Conservation (phyloP, 2,113 vertebrate genomes). For the Pseudolaguvia tuberculata region DNA sequence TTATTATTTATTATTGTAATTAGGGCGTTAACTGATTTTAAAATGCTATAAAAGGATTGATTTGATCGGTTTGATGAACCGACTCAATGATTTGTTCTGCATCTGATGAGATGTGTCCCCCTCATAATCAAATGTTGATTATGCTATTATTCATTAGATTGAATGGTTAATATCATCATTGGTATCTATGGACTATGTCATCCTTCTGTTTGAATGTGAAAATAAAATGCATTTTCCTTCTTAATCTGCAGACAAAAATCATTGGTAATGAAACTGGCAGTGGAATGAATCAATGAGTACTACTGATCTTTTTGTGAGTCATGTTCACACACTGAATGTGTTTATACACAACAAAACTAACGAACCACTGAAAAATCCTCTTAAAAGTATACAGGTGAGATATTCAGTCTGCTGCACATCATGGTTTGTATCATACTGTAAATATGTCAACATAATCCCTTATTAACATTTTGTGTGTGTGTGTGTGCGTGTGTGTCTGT, state of each 20-base stretch:
- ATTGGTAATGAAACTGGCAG: neutral
- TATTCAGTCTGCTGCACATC: neutral
- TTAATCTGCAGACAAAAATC: neutral
- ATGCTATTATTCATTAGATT: neutral
- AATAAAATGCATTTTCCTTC: neutral
- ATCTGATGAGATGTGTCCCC: too few species aligned
- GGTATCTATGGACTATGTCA: neutral
- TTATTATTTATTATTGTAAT: neutral
- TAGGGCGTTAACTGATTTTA: neutral
- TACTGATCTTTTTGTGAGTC: neutral
- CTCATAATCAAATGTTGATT: too few species aligned
- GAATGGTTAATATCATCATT: slow-evolving; percentile 8
- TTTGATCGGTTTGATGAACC: too few species aligned
- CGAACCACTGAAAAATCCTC: neutral
- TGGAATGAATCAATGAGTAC: neutral
- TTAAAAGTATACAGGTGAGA: neutral
- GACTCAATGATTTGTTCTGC: too few species aligned
- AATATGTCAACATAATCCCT: neutral
- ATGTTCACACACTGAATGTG: neutral
- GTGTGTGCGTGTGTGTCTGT: neutral
- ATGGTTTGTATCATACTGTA: neutral
- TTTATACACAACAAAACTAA: neutral
- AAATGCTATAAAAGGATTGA: too few species aligned
- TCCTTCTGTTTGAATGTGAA: neutral
- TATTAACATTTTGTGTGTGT: slow-evolving; percentile 6